Conservation (phyloP, 1,140 invertebrate species). For the Leptinotarsa defecta region DNA sequence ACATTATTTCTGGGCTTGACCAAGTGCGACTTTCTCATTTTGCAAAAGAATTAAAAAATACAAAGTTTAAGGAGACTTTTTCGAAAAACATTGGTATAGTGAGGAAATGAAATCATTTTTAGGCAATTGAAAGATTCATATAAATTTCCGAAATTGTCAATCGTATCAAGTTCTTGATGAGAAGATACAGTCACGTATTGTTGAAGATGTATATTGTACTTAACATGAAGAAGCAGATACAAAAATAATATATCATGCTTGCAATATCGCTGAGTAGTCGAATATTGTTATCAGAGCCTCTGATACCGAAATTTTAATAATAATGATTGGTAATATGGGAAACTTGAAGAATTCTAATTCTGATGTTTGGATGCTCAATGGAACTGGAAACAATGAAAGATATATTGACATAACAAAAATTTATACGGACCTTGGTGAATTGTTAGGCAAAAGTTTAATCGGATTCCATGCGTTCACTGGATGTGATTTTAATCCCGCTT, state of each 20-base stretch:
- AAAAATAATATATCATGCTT: slow-evolving; percentile 43
- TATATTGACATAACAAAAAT: too few relatives aligned
- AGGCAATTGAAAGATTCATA: slow-evolving; percentile 32
- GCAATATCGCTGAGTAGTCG: slow-evolving; percentile 25
- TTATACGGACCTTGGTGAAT: too few relatives aligned
- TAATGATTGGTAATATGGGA: too few relatives aligned
- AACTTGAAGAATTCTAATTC: too few relatives aligned
- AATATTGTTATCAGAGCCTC: too few relatives aligned
- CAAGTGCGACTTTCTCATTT: slow-evolving; percentile 35
- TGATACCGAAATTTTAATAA: too few relatives aligned
- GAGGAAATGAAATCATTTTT: slow-evolving; percentile 36
- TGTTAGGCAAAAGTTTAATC: too few relatives aligned
- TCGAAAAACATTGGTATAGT: slow-evolving; percentile 31
- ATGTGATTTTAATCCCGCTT: slow-evolving; percentile 40
- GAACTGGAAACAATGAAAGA: too few relatives aligned
- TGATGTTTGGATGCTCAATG: too few relatives aligned
- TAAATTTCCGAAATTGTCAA: slow-evolving; percentile 41
- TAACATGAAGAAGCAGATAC: slow-evolving; percentile 44
- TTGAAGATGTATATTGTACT: slow-evolving; percentile 38
- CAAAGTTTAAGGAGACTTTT: too few relatives aligned
- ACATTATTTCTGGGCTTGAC: slow-evolving; percentile 36
- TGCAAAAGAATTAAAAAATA: slow-evolving; percentile 26
- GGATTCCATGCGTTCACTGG: slow-evolving; percentile 32
- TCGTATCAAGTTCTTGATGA: slow-evolving; percentile 39
- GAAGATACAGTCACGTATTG: slow-evolving; percentile 33